Percentiles rank a stretch among this genome's conserved stretches.
Evolutionary conservation across 2,797 vertebrate species (phyloP).

Genomic region (Xenopus petersii): DNA sequence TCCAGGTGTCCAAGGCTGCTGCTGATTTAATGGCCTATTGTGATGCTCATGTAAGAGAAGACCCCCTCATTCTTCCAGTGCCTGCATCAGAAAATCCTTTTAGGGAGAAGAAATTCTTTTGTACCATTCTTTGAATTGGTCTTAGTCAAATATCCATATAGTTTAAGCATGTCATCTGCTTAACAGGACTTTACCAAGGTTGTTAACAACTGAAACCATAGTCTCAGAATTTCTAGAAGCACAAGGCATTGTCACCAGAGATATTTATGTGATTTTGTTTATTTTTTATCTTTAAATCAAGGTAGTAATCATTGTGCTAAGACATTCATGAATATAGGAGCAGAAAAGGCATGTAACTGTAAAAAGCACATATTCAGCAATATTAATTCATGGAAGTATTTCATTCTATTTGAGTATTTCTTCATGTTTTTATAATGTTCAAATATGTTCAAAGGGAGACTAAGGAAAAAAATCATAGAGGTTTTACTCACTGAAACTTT

Average conservation of each 20-base stretch:
- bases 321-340: constrained; percentile 3
- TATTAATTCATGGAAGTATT: constrained; percentile 8
- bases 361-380: constrained; percentile 15
- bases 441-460: neutral
- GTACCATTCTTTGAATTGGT: constrained; percentile 87
- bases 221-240: constrained; percentile 48
- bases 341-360: constrained; percentile 13
- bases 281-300: constrained; percentile 1
- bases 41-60: constrained; percentile 91
- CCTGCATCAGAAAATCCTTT: constrained; percentile 97
- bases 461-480: neutral
- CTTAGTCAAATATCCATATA: constrained; percentile 36
- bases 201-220: constrained; percentile 39
- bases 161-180: constrained; percentile 58
- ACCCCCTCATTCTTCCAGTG: constrained; percentile 93
- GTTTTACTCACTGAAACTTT: constrained; percentile 5
- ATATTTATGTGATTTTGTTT: neutral
- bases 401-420: neutral
- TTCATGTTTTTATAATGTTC: neutral
- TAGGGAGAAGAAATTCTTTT: constrained; percentile 98
- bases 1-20: constrained; percentile 92
- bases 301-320: constrained; percentile 1
- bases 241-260: constrained; percentile 42
- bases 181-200: constrained; percentile 28
- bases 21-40: constrained; percentile 97